Base-by-base conservation (phyloP, 2,113 vertebrate species). In the Thunnus thynnus region DNA sequence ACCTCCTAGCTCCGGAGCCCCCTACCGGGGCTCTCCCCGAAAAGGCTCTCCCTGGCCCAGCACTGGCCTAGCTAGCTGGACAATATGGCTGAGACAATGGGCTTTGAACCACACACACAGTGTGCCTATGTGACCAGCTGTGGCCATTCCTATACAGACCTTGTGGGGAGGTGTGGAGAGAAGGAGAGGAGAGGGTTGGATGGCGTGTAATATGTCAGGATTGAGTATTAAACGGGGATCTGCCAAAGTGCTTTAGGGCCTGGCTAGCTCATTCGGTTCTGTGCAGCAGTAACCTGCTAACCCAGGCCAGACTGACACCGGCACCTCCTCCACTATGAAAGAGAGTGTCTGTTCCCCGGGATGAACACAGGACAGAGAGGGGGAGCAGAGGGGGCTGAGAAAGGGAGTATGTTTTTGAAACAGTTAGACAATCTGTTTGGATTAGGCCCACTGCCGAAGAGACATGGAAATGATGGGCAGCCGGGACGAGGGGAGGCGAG, bases 381-480 rank as follows among this genome's bases (percentile, higher is more conserved):
- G 86, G 88, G 54, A 41, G 82, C 18, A 51, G 58, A 79, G 72
- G 80, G 86, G 86, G 87, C 80, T 68, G 72, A 86, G 17, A 51
- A 89, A 4, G 88, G 88, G 85, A 89, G 92, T 66, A 78, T 92
- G 90, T 95, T 91, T 89, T 94, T 90, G 88, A 92, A 95, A 92
- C 92, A 88, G 93, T 92, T 90, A 91, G 89, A 95, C 88, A 89
- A 92, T 94, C 92, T 92, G 85, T 88, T 88, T 94, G 93, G 91
- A 90, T 91, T 94, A 93, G 66, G 18, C 89, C 68, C 64, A 87
- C 76, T 92, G 93, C 87, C 85, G 88, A 90, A 90, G 87, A 92
- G 90, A 94, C 67, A 72, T 83, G 46, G 2, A 80, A 90, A 93
- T 93, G 90, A 93, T 73, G 76, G 94, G 92, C 92, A 71, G 76